A percentile compares a stretch with the other conserved stretches of the same genome.
Evolutionary conservation across 2,888 invertebrate genomes (phyloP).

Genomic region (Nomada lathburiana): DNA sequence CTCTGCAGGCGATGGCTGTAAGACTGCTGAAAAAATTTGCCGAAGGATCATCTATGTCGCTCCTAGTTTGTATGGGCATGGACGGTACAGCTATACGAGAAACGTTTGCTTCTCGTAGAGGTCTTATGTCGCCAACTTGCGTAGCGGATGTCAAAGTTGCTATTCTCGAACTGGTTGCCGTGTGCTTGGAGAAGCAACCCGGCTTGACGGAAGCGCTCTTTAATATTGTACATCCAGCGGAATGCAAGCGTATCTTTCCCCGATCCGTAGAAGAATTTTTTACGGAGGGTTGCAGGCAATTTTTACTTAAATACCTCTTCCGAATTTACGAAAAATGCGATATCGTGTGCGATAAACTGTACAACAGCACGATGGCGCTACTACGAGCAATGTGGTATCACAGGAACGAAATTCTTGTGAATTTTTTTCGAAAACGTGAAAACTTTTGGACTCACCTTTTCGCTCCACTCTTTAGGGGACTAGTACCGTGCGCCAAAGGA

Average conservation of each 20-base stretch:
- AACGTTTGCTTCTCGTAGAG: constrained; percentile 85
- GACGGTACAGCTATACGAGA: constrained; percentile 87
- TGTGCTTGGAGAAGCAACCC: constrained; percentile 84
- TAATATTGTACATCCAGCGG: constrained; percentile 83
- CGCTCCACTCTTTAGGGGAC: constrained; percentile 79
- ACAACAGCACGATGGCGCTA: constrained; percentile 82
- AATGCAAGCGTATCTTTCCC: constrained; percentile 81
- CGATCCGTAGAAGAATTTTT: constrained; percentile 81
- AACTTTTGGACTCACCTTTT: constrained; percentile 83
- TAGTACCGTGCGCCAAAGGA: constrained; percentile 77
- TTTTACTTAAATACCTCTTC: constrained; percentile 80
- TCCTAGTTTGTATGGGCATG: constrained; percentile 87
- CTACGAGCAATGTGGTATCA: constrained; percentile 84
- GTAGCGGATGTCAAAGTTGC: constrained; percentile 84
- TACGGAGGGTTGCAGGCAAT: constrained; percentile 82
- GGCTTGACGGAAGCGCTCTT: constrained; percentile 84
- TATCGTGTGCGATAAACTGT: constrained; percentile 80
- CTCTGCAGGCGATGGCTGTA: constrained; percentile 86
- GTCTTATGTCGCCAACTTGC: constrained; percentile 85
- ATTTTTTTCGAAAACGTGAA: constrained; percentile 81
- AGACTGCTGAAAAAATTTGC: constrained; percentile 86
- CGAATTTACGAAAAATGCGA: constrained; percentile 80
- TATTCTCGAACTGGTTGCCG: constrained; percentile 84
- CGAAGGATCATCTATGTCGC: constrained; percentile 86
- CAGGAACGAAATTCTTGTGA: constrained; percentile 82